Evolutionary conservation across 1,140 invertebrate species (phyloP), one percentile per base, ranked within the genome.

Genomic region (Drosophila sturtevanti): DNA sequence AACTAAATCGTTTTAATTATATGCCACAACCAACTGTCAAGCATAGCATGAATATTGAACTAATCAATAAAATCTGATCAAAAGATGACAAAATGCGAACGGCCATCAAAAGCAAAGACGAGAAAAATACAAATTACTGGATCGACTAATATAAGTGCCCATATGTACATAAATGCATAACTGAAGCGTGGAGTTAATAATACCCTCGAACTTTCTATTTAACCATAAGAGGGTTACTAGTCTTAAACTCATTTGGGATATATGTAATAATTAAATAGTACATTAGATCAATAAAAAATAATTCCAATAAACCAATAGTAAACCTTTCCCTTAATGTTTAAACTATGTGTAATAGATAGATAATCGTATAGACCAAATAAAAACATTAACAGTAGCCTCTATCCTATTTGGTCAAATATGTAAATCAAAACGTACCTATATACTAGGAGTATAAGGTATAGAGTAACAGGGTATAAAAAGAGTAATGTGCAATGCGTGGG

Each of bases 1-100:
- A 85, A 80, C 68, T 85, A 85, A 84, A 85, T 85, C 68, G 68
- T 77, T 77, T 77, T 84, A 84, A 79, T 84, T 85, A 77, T 52
- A 72, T 75, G 73, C 52, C 58, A 63, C 37, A 34, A 21, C 41
- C 37, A 34, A 21, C 41, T 24, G n/a, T 9, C 24, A 65, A 56
- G 63, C 66, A 62, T 27, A 34, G 60, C 70, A 71, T 72, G 70
- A 72, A 72, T 68, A 71, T 59, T 41, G 55, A 75, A 77, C 81
- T 73, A 85, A 85, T 85, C 81, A 78, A 85, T 85, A 85, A 86
- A 71, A 81, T 81, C 67, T 67, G 48, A 60, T 58, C 60, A 34
- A 68, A 77, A 67, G 62, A 69, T 81, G 81, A 81, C 69, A 77
- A 85, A 85, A 79, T 34, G 63, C 63, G 38, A 70, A 64, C 52